Percentiles rank a stretch among this genome's conserved stretches.
phyloP scores from a whole-genome alignment of 2,113 vertebrate genomes.

The Macrotis lagotis region DNA sequence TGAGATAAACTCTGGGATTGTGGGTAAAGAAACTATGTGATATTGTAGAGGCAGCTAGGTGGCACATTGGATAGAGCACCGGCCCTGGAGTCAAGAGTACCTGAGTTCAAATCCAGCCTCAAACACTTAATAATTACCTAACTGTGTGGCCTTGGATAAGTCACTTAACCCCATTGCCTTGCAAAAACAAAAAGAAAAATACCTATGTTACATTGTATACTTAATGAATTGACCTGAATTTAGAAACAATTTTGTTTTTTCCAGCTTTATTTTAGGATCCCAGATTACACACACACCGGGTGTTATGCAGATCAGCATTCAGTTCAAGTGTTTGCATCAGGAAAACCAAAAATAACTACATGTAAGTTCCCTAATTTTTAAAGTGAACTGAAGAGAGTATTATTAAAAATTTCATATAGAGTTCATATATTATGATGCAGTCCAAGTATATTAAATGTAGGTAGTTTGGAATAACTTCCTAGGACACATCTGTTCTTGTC shows the following conservation, averaged over 20 bases:
- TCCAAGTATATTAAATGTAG: conserved; percentile 29
- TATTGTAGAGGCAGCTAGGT: too few species aligned
- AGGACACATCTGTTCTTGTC: not conserved
- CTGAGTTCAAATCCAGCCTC: too few species aligned
- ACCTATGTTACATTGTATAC: not conserved
- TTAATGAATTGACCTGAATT: conserved; percentile 16
- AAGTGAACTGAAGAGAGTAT: conserved; percentile 29
- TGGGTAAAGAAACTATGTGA: not conserved
- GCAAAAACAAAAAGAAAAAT: too few species aligned
- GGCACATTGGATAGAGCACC: too few species aligned
- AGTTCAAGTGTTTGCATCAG: conserved; percentile 91
- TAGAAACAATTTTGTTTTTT: conserved; percentile 66
- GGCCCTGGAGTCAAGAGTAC: too few species aligned
- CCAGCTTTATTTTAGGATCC: conserved; percentile 93
- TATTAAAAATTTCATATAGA: conserved; percentile 48
- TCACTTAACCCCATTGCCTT: too few species aligned
- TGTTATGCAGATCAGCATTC: conserved; percentile 95
- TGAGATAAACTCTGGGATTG: conserved; percentile 17
- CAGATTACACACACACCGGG: conserved; percentile 93
- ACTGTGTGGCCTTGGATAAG: too few species aligned
- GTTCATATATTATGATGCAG: conserved; percentile 22
- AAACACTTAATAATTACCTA: too few species aligned
- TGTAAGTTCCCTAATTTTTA: conserved; percentile 85
- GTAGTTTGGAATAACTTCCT: not conserved
- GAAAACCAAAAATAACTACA: conserved; percentile 91